Conservation (phyloP, 2,113 vertebrate species). For the Gobiocypris rarus region DNA sequence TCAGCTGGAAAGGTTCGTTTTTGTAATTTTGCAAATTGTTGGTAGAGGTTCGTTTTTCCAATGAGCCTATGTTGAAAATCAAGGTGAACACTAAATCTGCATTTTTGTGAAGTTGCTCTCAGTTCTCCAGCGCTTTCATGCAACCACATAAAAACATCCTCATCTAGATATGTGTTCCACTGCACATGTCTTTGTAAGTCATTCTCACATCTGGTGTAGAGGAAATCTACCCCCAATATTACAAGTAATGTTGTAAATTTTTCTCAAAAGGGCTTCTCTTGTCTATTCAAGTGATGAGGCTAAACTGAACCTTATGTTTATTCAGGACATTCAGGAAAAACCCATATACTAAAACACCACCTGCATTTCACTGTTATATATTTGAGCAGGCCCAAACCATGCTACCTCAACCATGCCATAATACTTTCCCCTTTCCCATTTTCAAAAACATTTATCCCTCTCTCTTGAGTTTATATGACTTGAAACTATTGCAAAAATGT, state of each 20-base stretch:
- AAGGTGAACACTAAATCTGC: neutral
- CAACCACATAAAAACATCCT: conserved; percentile 20
- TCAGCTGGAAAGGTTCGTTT: neutral
- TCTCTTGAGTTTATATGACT: conserved; percentile 57
- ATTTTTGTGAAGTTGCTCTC: conserved; percentile 6
- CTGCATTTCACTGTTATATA: neutral
- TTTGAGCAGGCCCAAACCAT: neutral
- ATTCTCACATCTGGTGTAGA: conserved; percentile 33
- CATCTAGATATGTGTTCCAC: neutral
- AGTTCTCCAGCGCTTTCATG: conserved; percentile 1
- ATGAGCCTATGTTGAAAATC: neutral
- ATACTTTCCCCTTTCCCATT: conserved; percentile 46
- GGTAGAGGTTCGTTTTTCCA: neutral
- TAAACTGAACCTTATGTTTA: conserved; percentile 11
- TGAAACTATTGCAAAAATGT: conserved; percentile 69
- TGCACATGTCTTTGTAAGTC: conserved; percentile 7
- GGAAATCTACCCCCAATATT: conserved; percentile 36
- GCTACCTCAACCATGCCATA: conserved; percentile 40
- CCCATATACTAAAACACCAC: conserved; percentile 1
- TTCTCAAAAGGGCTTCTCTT: conserved; percentile 40
- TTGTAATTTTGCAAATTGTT: neutral
- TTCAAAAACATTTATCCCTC: conserved; percentile 59
- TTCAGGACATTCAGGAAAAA: neutral
- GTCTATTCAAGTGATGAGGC: conserved; percentile 41
- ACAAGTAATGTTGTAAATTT: conserved; percentile 48